Evolutionary conservation across 2,797 vertebrate species (phyloP).

Genomic region (Falco peregrinus): DNA sequence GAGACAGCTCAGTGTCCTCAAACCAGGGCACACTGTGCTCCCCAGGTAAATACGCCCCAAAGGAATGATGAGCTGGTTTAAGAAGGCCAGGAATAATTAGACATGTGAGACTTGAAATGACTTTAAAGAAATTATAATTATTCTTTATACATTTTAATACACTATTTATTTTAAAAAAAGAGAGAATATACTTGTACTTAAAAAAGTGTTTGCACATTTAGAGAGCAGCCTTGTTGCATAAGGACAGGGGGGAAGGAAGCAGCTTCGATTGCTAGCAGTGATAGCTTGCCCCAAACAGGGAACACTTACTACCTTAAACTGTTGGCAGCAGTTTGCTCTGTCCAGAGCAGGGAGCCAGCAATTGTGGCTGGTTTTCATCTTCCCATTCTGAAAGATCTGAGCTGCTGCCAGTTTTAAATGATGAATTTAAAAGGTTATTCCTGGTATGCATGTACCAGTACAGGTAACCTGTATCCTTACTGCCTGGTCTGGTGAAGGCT

Average conservation of each 20-base stretch:
- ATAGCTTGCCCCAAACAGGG: rapidly evolving
- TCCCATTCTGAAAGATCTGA: background rate
- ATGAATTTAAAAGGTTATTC: background rate
- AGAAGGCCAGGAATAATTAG: background rate
- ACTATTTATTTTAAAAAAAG: background rate
- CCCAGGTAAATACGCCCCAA: background rate
- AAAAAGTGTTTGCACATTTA: background rate
- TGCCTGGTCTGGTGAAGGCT: background rate
- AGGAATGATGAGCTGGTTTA: background rate
- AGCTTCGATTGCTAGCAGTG: rapidly evolving
- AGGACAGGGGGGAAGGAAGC: background rate
- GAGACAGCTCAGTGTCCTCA: background rate
- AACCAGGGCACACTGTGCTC: background rate
- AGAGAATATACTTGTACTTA: background rate
- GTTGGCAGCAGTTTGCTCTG: background rate
- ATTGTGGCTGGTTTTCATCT: too few species aligned
- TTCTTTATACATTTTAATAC: background rate
- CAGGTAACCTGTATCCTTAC: background rate
- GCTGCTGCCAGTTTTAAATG: background rate
- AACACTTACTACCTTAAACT: too few species aligned
- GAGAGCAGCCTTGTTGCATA: background rate
- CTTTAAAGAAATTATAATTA: background rate
- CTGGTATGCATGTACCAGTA: too few species aligned
- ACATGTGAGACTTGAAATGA: background rate
- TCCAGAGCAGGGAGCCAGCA: background rate